phyloP scores from a whole-genome alignment of 2,113 vertebrate species.

The Peromyscus maniculatus region DNA sequence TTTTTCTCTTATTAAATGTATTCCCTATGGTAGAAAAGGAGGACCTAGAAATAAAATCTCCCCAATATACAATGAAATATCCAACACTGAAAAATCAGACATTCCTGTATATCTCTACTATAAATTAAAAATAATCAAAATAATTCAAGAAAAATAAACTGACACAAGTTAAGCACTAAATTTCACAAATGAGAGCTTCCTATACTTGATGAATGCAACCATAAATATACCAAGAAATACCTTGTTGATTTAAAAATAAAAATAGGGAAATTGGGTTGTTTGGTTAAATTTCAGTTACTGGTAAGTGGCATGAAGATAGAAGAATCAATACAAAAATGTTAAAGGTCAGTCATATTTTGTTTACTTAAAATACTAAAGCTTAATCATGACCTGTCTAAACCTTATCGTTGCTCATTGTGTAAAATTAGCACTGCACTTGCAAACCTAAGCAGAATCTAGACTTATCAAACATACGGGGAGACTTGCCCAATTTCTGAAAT shows the following conservation, averaged over 20 bases:
- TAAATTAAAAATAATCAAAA: constrained; percentile 50
- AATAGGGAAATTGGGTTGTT: constrained; percentile 50
- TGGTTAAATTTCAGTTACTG: constrained; percentile 63
- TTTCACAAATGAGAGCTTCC: constrained; percentile 31
- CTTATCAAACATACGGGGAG: constrained; percentile 75
- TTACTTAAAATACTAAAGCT: constrained; percentile 77
- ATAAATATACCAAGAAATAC: constrained; percentile 56
- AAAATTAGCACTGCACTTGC: constrained; percentile 77
- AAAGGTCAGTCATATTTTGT: constrained; percentile 62
- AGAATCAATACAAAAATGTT: constrained; percentile 61
- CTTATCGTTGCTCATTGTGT: constrained; percentile 71
- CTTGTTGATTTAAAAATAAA: constrained; percentile 67
- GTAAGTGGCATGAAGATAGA: constrained; percentile 16
- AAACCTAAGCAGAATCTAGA: constrained; percentile 75
- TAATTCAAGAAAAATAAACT: constrained; percentile 44
- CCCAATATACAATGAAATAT: constrained; percentile 11
- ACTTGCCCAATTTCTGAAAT: constrained; percentile 66
- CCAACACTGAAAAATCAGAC: constrained; percentile 3
- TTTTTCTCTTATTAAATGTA: constrained; percentile 50
- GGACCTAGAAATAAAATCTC: constrained; percentile 17
- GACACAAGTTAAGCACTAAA: not conserved
- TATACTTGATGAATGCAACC: constrained; percentile 28
- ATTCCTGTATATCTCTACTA: constrained; percentile 30
- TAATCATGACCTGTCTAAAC: constrained; percentile 82
- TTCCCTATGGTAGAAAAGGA: not conserved